These are phyloP conservation scores for Tachysurus vachellii DNA, from an alignment of 2,113 vertebrate genomes.

Conservation along the genomic window DNA sequence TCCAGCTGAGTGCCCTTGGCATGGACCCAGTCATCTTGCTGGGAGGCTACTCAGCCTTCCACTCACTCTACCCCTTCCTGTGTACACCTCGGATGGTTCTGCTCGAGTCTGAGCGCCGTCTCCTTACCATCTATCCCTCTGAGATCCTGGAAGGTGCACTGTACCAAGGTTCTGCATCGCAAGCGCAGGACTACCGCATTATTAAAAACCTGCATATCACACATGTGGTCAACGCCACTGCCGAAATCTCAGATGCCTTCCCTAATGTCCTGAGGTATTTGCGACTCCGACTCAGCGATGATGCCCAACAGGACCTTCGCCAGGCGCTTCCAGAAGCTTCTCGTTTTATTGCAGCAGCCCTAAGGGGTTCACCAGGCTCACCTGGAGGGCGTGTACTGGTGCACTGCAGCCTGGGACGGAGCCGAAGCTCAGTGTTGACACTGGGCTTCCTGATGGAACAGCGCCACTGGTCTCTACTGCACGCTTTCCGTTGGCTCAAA, in stretches of 20 bases:
- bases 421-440: conserved; percentile 67
- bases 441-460: conserved; percentile 70
- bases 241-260: conserved; percentile 64
- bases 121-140: conserved; percentile 68
- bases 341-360: conserved; percentile 61
- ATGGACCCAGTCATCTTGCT: conserved; percentile 71
- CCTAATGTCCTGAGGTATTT: conserved; percentile 61
- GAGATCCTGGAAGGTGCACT: conserved; percentile 68
- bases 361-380: conserved; percentile 55
- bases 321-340: conserved; percentile 64
- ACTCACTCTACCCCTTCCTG: conserved; percentile 67
- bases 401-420: conserved; percentile 67
- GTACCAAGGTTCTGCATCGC: conserved; percentile 66
- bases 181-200: conserved; percentile 64
- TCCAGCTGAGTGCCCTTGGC: conserved; percentile 68
- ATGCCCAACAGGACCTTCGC: conserved; percentile 68
- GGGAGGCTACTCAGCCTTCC: conserved; percentile 64
- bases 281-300: conserved; percentile 63
- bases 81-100: conserved; percentile 65
- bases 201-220: conserved; percentile 69
- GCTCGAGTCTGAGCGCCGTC: conserved; percentile 61
- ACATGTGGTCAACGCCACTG: conserved; percentile 67
- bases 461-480: conserved; percentile 62
- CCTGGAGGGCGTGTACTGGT: conserved; percentile 62
- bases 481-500: conserved; percentile 68